Percentiles rank a stretch among this genome's conserved stretches.
phyloP scores from a whole-genome alignment of 2,113 vertebrate genomes.

The Ptilorrhoa leucosticta region DNA sequence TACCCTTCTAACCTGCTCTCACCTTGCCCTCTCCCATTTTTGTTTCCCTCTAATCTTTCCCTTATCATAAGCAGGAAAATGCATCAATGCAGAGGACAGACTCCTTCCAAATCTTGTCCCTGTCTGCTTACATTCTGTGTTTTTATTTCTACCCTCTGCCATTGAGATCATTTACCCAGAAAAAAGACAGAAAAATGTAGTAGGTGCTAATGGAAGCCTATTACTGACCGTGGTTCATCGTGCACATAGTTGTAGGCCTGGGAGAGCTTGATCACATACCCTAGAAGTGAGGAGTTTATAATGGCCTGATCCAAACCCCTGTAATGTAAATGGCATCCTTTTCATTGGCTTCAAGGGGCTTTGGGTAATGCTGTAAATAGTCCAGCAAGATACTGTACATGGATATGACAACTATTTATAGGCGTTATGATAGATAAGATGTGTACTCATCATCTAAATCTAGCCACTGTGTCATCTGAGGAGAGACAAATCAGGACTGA shows the following conservation, averaged over 20 bases:
- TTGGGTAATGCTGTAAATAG: neutral
- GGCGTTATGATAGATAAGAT: conserved; percentile 21
- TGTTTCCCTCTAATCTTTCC: neutral
- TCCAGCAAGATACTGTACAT: conserved; percentile 29
- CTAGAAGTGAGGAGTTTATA: neutral
- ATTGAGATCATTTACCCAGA: neutral
- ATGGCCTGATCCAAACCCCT: neutral
- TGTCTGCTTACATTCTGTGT: neutral
- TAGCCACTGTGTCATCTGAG: conserved; percentile 20
- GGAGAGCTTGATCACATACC: neutral
- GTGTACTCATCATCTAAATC: conserved; percentile 38
- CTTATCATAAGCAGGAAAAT: neutral
- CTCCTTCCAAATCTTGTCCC: neutral
- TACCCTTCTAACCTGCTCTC: neutral
- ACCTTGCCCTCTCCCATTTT: neutral
- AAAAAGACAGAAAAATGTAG: neutral
- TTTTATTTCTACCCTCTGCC: neutral
- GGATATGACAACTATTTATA: conserved; percentile 43
- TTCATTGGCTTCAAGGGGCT: conserved; percentile 15
- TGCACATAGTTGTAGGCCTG: neutral
- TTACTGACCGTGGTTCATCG: neutral
- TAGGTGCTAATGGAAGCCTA: neutral
- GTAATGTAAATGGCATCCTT: conserved; percentile 14
- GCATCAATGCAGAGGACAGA: neutral
- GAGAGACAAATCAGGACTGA: conserved; percentile 11